Base-by-base conservation (phyloP, 2,888 invertebrate genomes). In the Gastracanthus pulcherrimus region DNA sequence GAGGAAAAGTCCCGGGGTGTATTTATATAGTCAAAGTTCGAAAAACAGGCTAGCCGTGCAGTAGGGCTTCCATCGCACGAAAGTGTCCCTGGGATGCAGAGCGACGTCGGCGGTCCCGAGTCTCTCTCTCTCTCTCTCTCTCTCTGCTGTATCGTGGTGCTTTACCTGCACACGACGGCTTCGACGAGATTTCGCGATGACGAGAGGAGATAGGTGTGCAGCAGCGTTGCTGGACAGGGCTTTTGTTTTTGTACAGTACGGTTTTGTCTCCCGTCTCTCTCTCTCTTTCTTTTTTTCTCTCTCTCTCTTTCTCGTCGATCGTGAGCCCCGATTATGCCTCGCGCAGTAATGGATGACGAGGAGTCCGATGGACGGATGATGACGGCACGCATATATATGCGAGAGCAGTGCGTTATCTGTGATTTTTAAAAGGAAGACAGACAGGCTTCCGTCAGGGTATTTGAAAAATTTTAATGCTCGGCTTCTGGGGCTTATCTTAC, bases 401-500 rank as follows among this genome's bases (percentile, higher is more conserved):
- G 5, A 41, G 11, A 3, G 16, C 16, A 16, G 3, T 3, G n/a
- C 51, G 23, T 75, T 80, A 80, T 80, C 80, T 75, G n/a, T 36
- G 51, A 80, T 64, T 70, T 67, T 75, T 38, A 13, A 58, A 34
- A 51, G 62, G 23, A 64, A 23, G 41, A 7, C 19, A 34, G 36
- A 45, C 19, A 34, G 36, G 34, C 45, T 69, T 75, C 62, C 69
- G 41, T 1, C 36, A 2, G 70, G n/a, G 51, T 55, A 55, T 75
- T 75, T 55, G n/a, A 62, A 75, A 75, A 31, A 67, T 74, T 34
- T 48, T 19, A 70, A 70, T 48, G 51, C 70, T 31, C 38, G 38
- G 51, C 41, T 34, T 62, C 41, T 29, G 74, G n/a, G n/a, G 45
- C 74, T 80, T 75, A 69, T 80, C 67, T 80, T 31, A 1, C 34